Percentiles rank a stretch among this genome's conserved stretches.
Conservation (phyloP, 2,113 vertebrate species). For the Thryonomys swinderianus region DNA sequence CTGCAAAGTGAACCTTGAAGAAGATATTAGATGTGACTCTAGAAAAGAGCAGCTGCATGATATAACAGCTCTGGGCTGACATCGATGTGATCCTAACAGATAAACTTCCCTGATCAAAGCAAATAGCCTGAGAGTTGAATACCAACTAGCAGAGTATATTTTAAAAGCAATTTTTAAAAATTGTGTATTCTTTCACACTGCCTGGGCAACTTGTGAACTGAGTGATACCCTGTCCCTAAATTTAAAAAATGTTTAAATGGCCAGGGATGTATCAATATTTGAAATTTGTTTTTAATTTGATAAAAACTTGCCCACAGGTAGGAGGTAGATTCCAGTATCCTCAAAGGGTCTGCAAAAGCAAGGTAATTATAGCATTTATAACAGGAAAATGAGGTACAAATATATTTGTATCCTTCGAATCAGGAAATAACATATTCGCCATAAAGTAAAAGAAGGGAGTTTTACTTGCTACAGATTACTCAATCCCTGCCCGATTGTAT, state of each 20-base stretch:
- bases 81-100: neutral
- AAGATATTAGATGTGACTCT: neutral
- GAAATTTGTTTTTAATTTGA: neutral
- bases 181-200: too few species aligned
- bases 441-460: neutral
- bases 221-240: neutral
- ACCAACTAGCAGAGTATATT: neutral
- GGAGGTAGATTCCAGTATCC: neutral
- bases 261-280: neutral
- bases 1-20: neutral
- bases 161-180: neutral
- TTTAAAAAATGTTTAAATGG: neutral
- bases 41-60: neutral
- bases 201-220: neutral
- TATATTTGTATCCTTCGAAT: neutral
- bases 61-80: neutral
- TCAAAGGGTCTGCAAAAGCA: conserved; percentile 19
- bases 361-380: conserved; percentile 45
- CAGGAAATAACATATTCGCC: neutral
- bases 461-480: neutral
- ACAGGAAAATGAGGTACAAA: conserved; percentile 44
- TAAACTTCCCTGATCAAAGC: neutral
- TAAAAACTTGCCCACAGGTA: neutral
- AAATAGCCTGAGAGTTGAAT: neutral
- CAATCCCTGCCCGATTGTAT: neutral